Conservation (phyloP, 1,140 invertebrate genomes). For the Gyrodactylus salaris region DNA sequence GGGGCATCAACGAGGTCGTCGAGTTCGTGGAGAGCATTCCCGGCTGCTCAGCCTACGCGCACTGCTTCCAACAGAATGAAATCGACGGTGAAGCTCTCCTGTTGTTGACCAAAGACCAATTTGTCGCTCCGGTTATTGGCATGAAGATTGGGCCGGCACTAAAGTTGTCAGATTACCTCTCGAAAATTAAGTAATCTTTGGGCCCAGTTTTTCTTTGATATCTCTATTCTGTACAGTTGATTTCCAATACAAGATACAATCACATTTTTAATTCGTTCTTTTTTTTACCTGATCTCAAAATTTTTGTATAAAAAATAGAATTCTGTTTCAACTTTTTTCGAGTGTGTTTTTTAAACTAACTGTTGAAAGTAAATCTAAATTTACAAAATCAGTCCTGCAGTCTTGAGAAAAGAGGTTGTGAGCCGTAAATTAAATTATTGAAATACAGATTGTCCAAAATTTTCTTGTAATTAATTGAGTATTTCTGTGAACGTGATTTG, state of each 20-base stretch:
- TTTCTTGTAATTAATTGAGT: too few relatives aligned
- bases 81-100: constrained; percentile 72
- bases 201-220: neutral
- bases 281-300: neutral
- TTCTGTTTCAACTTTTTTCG: neutral
- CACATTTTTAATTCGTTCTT: neutral
- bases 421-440: too few relatives aligned
- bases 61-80: constrained; percentile 68
- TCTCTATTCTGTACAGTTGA: too few relatives aligned
- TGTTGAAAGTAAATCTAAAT: too few relatives aligned
- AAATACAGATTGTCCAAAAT: too few relatives aligned
- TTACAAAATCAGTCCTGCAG: too few relatives aligned
- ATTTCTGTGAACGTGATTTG: too few relatives aligned
- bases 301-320: neutral
- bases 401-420: too few relatives aligned
- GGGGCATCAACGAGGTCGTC: constrained; percentile 22
- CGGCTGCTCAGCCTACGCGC: constrained; percentile 59
- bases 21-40: constrained; percentile 52
- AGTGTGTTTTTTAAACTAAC: too few relatives aligned
- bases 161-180: constrained; percentile 39
- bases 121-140: constrained; percentile 50
- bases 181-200: neutral
- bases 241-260: neutral
- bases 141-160: constrained; percentile 72
- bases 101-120: constrained; percentile 63